A percentile compares a stretch with the other conserved stretches of the same genome.
phyloP scores from a whole-genome alignment of 1,140 invertebrate genomes.

The Cotesia glomerata region DNA sequence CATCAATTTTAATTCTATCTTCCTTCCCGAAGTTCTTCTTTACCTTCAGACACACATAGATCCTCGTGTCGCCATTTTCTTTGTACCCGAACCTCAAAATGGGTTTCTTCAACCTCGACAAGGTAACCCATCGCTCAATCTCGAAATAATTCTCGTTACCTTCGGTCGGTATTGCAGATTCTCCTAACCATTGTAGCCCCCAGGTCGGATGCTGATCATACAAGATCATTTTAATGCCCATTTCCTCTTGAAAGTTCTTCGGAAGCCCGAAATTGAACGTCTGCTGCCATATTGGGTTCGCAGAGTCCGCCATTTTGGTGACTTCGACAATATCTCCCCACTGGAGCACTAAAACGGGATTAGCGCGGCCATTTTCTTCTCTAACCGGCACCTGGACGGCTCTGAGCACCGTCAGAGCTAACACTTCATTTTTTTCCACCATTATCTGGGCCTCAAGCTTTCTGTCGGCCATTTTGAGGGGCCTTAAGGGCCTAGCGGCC shows the following conservation, averaged over 20 bases:
- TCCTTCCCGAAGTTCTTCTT: conserved; percentile 47
- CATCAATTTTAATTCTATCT: conserved; percentile 43
- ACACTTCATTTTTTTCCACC: conserved; percentile 44
- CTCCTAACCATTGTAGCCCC: conserved; percentile 60
- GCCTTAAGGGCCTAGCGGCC: conserved; percentile 42
- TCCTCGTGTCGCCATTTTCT: conserved; percentile 54
- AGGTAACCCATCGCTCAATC: conserved; percentile 56
- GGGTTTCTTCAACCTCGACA: conserved; percentile 54
- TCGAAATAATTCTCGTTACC: conserved; percentile 53
- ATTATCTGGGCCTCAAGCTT: conserved; percentile 28
- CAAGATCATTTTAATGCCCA: conserved; percentile 49
- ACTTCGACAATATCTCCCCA: conserved; percentile 48
- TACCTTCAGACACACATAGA: conserved; percentile 58
- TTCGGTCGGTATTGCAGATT: conserved; percentile 53
- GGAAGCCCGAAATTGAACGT: conserved; percentile 55
- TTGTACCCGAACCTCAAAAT: conserved; percentile 55
- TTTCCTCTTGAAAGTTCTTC: conserved; percentile 39
- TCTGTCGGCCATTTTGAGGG: background rate
- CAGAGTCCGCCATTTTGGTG: conserved; percentile 51
- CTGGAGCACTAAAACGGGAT: conserved; percentile 56
- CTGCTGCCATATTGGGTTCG: conserved; percentile 59
- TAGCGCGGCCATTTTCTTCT: conserved; percentile 56
- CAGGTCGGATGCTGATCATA: conserved; percentile 60
- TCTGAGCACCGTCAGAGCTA: conserved; percentile 51
- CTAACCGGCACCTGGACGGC: conserved; percentile 59